A percentile compares a stretch with the other conserved stretches of the same genome.
These are phyloP conservation scores for Rissa tridactyla DNA, from an alignment of 2,113 vertebrate species.

Conservation along the genomic window DNA sequence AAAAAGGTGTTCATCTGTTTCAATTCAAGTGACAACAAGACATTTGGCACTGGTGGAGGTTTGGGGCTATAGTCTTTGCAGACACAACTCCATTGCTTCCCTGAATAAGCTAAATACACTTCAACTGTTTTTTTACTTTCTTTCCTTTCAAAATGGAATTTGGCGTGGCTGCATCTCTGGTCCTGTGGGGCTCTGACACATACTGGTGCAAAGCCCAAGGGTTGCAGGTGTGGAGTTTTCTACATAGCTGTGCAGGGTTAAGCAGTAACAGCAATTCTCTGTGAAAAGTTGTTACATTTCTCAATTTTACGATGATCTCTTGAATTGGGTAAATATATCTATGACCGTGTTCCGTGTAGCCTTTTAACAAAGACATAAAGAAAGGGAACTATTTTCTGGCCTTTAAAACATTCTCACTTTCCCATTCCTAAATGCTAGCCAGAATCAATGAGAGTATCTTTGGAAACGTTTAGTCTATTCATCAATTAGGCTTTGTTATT, in stretches of 20 bases:
- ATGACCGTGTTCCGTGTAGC: not conserved
- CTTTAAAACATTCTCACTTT: not conserved
- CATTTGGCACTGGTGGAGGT: not conserved
- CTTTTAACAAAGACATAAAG: not conserved
- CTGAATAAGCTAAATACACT: not conserved
- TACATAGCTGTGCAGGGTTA: not conserved
- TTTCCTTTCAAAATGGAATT: conserved; percentile 1
- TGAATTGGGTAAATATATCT: not conserved
- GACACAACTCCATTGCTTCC: not conserved
- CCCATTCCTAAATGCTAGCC: not conserved
- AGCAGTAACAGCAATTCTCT: not conserved
- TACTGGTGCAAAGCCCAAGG: not conserved
- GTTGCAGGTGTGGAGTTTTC: not conserved
- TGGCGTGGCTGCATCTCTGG: not conserved
- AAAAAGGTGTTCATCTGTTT: not conserved
- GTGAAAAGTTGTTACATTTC: not conserved
- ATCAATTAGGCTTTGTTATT: conserved; percentile 6
- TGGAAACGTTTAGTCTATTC: not conserved
- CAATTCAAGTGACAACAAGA: not conserved
- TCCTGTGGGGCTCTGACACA: not conserved
- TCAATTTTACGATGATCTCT: not conserved
- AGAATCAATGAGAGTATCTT: not conserved
- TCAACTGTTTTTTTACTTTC: not conserved
- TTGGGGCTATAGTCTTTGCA: not conserved
- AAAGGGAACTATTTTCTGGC: not conserved